Evolutionary conservation across 53 echinoderm and acorn worm genomes (phyloP).

Genomic region (Mesocentrotus franciscanus): DNA sequence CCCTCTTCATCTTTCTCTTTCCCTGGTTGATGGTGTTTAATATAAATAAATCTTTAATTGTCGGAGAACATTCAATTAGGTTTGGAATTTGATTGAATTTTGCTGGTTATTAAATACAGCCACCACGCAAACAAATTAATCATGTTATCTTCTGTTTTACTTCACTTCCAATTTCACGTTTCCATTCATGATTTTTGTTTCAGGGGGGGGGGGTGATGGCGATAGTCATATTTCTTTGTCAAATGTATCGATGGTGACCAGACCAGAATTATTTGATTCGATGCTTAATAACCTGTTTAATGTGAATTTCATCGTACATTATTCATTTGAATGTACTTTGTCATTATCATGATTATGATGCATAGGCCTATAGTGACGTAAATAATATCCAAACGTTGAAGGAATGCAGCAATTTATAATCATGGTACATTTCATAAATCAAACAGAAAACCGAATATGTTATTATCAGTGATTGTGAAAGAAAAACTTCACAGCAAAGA

Average conservation of each 20-base stretch:
- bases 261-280: too few species aligned
- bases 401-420: too few species aligned
- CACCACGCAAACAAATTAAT: conserved; percentile 53
- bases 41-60: conserved; percentile 49
- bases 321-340: too few species aligned
- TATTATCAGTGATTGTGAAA: too few species aligned
- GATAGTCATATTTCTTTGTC: background rate
- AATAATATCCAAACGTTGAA: too few species aligned
- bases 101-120: conserved; percentile 39
- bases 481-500: too few species aligned
- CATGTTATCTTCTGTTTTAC: conserved; percentile 7
- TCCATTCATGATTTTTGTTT: background rate
- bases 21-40: background rate
- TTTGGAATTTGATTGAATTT: conserved; percentile 36
- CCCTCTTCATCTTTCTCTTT: background rate
- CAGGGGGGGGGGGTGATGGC: background rate
- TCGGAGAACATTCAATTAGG: conserved; percentile 46
- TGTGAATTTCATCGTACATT: too few species aligned
- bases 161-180: background rate
- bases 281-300: too few species aligned
- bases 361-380: too few species aligned
- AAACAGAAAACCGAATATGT: too few species aligned
- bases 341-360: too few species aligned
- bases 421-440: too few species aligned
- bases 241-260: background rate